Base-by-base conservation (phyloP, 2,888 invertebrate species). In the Sarcophaga subvicina region DNA sequence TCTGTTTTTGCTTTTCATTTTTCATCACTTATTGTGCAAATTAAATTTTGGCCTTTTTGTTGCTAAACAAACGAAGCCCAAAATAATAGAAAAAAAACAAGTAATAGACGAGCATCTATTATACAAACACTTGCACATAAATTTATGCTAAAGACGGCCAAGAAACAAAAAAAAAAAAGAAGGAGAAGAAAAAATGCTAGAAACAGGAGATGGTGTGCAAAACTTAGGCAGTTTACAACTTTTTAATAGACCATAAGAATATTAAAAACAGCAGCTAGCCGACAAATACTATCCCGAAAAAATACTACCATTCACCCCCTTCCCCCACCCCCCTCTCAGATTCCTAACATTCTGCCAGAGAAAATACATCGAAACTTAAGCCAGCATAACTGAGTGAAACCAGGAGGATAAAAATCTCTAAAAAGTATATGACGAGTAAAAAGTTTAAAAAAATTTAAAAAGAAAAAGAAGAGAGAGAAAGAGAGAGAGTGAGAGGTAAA, bases 181-280 rank as follows among this genome's bases (percentile, higher is more conserved):
- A 37, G 27, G 0, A 27, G 37, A 37, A 2, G 27, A 37, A 37
- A 27, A 37, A 37, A 37, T 37, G 37, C 37, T 37, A 6, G 37
- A 37, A 37, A 37, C 37, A 37, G 37, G 37, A 37, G 37, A 37
- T 37, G 37, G 37, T 37, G 37, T 37, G 1, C 37, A 89, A 89
- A 89, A 90, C 89, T 92, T 92, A 90, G 88, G 89, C 89, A 89
- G 89, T 90, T 90, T 90, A 92, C 92, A 92, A 92, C 91, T 92
- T 92, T 92, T 92, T 91, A 92, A 92, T 92, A 90, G 92, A 92
- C 90, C 90, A 89, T 88, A 89, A 89, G 89, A 89, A 88, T 89
- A 88, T 89, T 88, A 88, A 88, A 88, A 86, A 77, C 83, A 81
- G 81, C 79, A 85, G 79, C 87, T 60, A 80, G 83, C 64, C 81